phyloP scores from a whole-genome alignment of 2,888 invertebrate species.

The Lacanobia oleracea region DNA sequence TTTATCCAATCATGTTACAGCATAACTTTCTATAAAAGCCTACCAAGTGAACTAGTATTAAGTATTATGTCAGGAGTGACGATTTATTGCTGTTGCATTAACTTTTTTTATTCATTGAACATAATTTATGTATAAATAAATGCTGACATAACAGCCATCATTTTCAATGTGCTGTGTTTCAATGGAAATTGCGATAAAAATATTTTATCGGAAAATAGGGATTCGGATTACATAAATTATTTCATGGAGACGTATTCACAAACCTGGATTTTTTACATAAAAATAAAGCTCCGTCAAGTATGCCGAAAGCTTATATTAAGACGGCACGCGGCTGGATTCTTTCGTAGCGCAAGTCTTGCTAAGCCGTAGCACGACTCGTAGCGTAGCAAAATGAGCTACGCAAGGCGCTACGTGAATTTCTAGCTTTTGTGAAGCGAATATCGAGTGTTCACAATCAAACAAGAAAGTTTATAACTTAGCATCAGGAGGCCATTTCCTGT shows the following conservation, averaged over 20 bases:
- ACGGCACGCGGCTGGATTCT: background rate
- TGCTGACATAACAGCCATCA: background rate
- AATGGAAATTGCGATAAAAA: background rate
- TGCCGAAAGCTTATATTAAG: background rate
- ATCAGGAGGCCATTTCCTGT: background rate
- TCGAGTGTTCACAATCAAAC: background rate
- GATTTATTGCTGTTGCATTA: background rate
- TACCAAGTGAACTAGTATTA: background rate
- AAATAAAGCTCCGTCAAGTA: constrained; percentile 1
- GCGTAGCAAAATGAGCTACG: constrained; percentile 3
- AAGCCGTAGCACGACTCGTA: constrained; percentile 36
- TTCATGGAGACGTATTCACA: background rate
- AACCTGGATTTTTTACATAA: background rate
- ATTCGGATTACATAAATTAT: background rate
- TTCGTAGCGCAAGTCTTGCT: constrained; percentile 15
- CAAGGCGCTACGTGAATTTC: constrained; percentile 1
- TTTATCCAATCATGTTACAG: no score
- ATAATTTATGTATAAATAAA: background rate
- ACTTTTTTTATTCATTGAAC: no score
- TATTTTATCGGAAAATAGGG: background rate
- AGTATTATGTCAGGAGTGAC: background rate
- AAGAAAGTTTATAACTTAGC: background rate
- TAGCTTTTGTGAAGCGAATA: background rate
- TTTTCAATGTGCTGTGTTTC: background rate
- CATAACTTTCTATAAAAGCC: no score